These are phyloP conservation scores for Bombus breviceps DNA, from an alignment of 1,140 invertebrate genomes.

Conservation along the genomic window DNA sequence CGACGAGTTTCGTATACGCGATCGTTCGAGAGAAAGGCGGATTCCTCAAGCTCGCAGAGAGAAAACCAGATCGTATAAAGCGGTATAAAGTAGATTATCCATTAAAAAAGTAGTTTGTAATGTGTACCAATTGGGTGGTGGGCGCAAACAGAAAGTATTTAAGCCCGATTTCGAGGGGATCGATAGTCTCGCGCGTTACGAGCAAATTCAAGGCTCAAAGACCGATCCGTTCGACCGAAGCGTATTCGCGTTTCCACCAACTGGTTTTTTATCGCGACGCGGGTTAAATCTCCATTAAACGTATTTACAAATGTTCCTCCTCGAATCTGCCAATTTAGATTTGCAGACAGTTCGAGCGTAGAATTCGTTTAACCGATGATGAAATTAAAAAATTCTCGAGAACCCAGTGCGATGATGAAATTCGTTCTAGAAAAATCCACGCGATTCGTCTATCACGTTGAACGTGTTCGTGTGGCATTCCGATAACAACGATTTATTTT, in stretches of 20 bases:
- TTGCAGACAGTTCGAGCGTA: constrained; percentile 61
- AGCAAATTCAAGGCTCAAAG: constrained; percentile 25
- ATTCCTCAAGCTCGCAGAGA: not conserved
- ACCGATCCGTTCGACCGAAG: not conserved
- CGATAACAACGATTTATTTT: constrained; percentile 3
- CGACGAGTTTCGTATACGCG: not conserved
- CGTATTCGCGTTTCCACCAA: constrained; percentile 13
- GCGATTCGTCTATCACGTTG: not conserved
- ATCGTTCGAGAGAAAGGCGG: not conserved
- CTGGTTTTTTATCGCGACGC: constrained; percentile 43
- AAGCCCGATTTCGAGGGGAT: not conserved
- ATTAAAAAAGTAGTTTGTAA: not conserved
- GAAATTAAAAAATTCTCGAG: constrained; percentile 66
- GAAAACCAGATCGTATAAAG: not conserved
- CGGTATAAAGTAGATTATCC: not conserved
- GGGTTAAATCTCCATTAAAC: constrained; percentile 32
- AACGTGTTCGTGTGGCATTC: too few relatives aligned
- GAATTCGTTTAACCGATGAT: constrained; percentile 69
- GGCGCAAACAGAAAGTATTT: constrained; percentile 1
- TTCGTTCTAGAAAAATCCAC: not conserved
- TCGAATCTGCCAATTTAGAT: constrained; percentile 58
- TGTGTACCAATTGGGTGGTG: not conserved
- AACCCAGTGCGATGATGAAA: not conserved
- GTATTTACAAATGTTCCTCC: constrained; percentile 69
- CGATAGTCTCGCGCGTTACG: not conserved